Evolutionary conservation across 2,888 invertebrate species (phyloP).

Genomic region (Drosophila anomalipes): DNA sequence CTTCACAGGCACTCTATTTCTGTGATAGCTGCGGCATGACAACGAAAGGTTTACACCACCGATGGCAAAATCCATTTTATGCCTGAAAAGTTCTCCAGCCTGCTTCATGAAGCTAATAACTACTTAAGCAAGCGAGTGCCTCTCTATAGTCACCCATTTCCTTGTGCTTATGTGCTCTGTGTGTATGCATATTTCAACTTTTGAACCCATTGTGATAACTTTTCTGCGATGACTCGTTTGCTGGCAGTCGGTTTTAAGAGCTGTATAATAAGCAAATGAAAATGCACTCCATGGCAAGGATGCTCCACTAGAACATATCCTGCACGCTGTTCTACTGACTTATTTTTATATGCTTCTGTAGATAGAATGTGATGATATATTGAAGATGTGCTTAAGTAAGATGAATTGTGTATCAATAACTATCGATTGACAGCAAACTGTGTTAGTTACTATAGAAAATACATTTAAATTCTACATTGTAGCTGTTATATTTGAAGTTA

Average conservation of each 20-base stretch:
- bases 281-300: too few species aligned
- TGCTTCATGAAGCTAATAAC: slow-evolving; percentile 22
- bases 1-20: slow-evolving; percentile 19
- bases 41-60: not conserved
- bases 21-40: not conserved
- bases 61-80: slow-evolving; percentile 19
- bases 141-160: slow-evolving; percentile 27
- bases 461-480: not conserved
- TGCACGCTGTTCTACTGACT: not conserved
- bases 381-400: not conserved
- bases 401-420: not conserved
- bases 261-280: slow-evolving; percentile 16
- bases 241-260: slow-evolving; percentile 13
- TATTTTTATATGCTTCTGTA: not conserved
- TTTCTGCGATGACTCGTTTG: slow-evolving; percentile 14
- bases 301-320: slow-evolving; percentile 1
- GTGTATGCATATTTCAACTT: slow-evolving; percentile 49
- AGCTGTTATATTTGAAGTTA: not conserved
- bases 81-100: not conserved
- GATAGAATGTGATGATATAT: not conserved
- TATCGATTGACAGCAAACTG: not conserved
- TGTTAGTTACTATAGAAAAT: not conserved
- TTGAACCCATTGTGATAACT: slow-evolving; percentile 29
- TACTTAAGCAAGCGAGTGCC: slow-evolving; percentile 25
- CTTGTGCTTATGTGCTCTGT: slow-evolving; percentile 8